phyloP scores from a whole-genome alignment of 1,140 invertebrate genomes.

The Ctenoplectra terminalis region DNA sequence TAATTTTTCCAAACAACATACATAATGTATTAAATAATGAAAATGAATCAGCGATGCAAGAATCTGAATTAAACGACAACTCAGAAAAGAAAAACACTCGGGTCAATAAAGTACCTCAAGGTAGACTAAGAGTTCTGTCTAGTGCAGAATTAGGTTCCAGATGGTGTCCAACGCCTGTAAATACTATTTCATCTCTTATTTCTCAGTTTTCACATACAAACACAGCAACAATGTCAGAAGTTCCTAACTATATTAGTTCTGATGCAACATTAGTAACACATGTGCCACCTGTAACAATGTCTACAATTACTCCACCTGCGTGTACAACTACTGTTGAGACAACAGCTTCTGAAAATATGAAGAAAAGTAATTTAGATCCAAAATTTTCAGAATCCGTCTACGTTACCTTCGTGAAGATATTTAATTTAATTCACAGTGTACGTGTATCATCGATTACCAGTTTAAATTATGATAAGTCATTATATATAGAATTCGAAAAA shows the following conservation, averaged over 20 bases:
- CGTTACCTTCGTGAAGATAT: neutral
- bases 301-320: neutral
- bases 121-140: slow-evolving; percentile 47
- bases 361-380: neutral
- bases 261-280: too few relatives aligned
- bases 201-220: neutral
- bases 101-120: neutral
- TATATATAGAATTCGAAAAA: slow-evolving; percentile 3
- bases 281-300: neutral
- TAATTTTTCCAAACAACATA: neutral
- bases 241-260: neutral
- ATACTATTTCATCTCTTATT: neutral
- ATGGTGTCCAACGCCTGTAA: slow-evolving; percentile 57
- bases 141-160: slow-evolving; percentile 53
- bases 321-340: neutral
- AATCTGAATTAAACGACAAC: neutral
- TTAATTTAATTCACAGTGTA: neutral
- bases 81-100: neutral
- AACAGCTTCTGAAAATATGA: neutral
- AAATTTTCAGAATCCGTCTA: neutral
- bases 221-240: neutral
- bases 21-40: neutral
- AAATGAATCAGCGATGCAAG: neutral
- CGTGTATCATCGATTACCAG: neutral
- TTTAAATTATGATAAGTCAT: neutral